Base-by-base conservation (phyloP, 2,888 invertebrate genomes). In the Calameuta filiformis region DNA sequence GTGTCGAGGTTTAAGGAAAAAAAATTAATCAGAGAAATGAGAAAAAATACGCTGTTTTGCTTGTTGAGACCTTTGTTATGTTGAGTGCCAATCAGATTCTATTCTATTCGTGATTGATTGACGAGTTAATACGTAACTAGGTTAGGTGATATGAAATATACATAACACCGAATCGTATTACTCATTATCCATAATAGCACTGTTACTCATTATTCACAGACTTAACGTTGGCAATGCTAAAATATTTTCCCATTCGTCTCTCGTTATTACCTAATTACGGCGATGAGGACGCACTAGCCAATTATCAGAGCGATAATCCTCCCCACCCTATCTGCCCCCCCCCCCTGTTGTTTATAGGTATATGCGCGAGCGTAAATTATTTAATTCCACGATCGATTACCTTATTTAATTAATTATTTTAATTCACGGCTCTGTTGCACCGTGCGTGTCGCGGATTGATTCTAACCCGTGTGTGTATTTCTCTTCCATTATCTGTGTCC, bases 1-100 rank as follows among this genome's bases (percentile, higher is more conserved):
- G 97, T 89, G 97, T 97, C 85, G 97, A 97, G 93, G 97, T 97
- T 89, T 97, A 93, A 94, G 82, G 73, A 73, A 15, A 73, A 68
- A 76, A 76, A 15, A 68, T 37, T 76, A 69, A 77, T 75, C 71
- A 68, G 74, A 9, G 56, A 56, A 56, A 15, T 23, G 56, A 9
- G 6, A 23, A 23, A 23, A 56, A 23, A 56, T 56, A 56, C 9
- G 23, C 56, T 23, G 23, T 23, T 56, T 56, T 23, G 56, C 23
- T 56, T 23, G 23, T 56, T 23, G 1, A 56, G 56, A 56, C 56
- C 56, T 23, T 56, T 56, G 56, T 56, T 56, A 23, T 9, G 9
- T 56, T 23, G 56, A 56, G 56, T 56, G 56, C 56, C 56, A 56
- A 56, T 56, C 56, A 56, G 56, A 56, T 56, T 56, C 56, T 56